Evolutionary conservation across 2,113 vertebrate species (phyloP).

Genomic region (Paramisgurnus dabryanus): DNA sequence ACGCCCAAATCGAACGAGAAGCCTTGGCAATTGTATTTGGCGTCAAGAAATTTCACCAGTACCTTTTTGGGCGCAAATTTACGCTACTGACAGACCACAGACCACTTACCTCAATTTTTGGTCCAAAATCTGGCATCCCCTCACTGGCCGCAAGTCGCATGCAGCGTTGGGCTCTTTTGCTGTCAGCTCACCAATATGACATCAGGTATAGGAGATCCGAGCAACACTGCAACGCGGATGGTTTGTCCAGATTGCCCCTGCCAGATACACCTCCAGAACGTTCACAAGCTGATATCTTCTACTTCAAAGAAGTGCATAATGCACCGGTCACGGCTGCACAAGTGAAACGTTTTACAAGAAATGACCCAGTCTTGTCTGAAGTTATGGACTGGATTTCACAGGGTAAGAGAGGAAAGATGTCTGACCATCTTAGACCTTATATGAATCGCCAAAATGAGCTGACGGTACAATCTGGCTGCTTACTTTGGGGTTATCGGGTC

Average conservation of each 20-base stretch:
- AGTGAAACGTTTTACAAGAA: background rate
- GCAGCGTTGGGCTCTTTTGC: conserved; percentile 25
- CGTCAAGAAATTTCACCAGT: too few relatives aligned
- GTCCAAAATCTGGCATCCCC: conserved; percentile 35
- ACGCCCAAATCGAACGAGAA: too few relatives aligned
- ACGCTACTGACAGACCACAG: conserved; percentile 33
- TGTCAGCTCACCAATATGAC: conserved; percentile 29
- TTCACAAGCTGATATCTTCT: background rate
- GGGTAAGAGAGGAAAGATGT: background rate
- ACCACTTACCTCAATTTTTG: conserved; percentile 46
- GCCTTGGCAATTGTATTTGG: too few relatives aligned
- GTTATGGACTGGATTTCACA: background rate
- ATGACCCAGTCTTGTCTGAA: background rate
- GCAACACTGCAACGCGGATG: conserved; percentile 26
- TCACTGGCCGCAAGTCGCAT: background rate
- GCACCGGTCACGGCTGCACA: background rate
- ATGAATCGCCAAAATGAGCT: background rate
- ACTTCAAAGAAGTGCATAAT: background rate
- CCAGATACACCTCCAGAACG: background rate
- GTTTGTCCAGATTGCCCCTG: background rate
- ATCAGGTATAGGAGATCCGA: conserved; percentile 53
- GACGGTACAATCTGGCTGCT: background rate
- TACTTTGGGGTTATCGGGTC: too few relatives aligned
- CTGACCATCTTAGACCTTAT: background rate
- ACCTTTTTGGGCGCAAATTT: background rate